A percentile compares a stretch with the other conserved stretches of the same genome.
Evolutionary conservation across 2,797 vertebrate species (phyloP).

Genomic region (Schizopygopsis malacanthus): DNA sequence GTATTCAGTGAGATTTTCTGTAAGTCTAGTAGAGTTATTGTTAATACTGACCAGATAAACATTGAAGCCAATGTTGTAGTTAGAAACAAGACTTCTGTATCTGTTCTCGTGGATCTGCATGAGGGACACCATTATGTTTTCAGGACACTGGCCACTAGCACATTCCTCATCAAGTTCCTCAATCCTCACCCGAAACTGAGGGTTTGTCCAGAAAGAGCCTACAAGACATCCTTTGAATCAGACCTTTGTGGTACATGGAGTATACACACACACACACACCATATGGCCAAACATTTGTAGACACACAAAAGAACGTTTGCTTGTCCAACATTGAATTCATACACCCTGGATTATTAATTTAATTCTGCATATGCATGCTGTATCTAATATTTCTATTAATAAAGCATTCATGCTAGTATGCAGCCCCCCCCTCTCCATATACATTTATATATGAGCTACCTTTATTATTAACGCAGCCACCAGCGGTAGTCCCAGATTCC

Average conservation of each 20-base stretch:
- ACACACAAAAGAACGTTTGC: neutral
- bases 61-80: slow-evolving; percentile 64
- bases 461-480: slow-evolving; percentile 73
- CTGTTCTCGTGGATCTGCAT: slow-evolving; percentile 86
- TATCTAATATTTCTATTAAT: neutral
- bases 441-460: slow-evolving; percentile 56
- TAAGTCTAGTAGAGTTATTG: neutral
- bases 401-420: neutral
- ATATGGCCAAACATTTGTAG: neutral
- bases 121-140: slow-evolving; percentile 83
- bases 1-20: neutral
- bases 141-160: slow-evolving; percentile 47
- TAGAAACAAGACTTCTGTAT: slow-evolving; percentile 73
- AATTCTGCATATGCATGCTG: neutral
- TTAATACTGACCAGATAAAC: slow-evolving; percentile 55
- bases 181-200: slow-evolving; percentile 81
- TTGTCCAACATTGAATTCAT: neutral
- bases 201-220: slow-evolving; percentile 87
- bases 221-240: neutral
- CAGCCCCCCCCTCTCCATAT: neutral
- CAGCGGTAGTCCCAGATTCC: slow-evolving; percentile 83
- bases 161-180: slow-evolving; percentile 27
- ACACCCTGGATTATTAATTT: neutral
- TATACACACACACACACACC: neutral
- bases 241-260: neutral